These are phyloP conservation scores for Chrysemys picta DNA, from an alignment of 2,113 vertebrate genomes.

Conservation along the genomic window DNA sequence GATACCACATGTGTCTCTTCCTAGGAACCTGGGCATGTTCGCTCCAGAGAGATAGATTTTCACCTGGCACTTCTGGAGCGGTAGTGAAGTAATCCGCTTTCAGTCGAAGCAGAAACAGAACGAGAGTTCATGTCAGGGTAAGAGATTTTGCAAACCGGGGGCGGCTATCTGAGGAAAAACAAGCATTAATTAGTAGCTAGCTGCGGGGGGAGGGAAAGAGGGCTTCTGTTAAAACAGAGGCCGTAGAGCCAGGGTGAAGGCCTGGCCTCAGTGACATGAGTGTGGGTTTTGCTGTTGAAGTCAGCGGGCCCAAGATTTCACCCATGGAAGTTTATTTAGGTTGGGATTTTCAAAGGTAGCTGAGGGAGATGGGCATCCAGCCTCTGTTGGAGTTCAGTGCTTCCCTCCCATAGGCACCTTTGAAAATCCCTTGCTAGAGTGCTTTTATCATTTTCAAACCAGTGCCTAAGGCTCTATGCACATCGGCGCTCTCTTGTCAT, in stretches of 20 bases:
- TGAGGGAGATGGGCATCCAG: background rate
- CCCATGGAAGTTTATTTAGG: fast-evolving
- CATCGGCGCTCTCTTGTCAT: background rate
- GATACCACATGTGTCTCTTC: slow-evolving; percentile 83
- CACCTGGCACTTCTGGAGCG: slow-evolving; percentile 74
- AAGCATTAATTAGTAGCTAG: background rate
- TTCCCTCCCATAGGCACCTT: background rate
- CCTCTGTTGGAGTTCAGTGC: background rate
- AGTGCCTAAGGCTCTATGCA: background rate
- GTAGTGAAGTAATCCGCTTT: slow-evolving; percentile 71
- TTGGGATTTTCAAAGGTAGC: background rate
- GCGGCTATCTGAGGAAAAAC: background rate
- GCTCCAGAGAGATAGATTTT: slow-evolving; percentile 72
- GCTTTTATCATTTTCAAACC: background rate
- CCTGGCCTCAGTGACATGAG: background rate
- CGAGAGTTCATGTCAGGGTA: slow-evolving; percentile 37
- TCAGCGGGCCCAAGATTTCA: background rate
- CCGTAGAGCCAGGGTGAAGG: background rate
- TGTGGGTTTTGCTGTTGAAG: background rate
- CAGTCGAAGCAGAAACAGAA: slow-evolving; percentile 45
- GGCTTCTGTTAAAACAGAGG: fast-evolving
- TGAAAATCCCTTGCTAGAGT: background rate
- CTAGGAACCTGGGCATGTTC: slow-evolving; percentile 69
- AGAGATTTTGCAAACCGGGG: fast-evolving
- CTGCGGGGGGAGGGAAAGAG: fast-evolving